Evolutionary conservation across 2,888 invertebrate genomes (phyloP).

Genomic region (Nephrocerus scutellatus): DNA sequence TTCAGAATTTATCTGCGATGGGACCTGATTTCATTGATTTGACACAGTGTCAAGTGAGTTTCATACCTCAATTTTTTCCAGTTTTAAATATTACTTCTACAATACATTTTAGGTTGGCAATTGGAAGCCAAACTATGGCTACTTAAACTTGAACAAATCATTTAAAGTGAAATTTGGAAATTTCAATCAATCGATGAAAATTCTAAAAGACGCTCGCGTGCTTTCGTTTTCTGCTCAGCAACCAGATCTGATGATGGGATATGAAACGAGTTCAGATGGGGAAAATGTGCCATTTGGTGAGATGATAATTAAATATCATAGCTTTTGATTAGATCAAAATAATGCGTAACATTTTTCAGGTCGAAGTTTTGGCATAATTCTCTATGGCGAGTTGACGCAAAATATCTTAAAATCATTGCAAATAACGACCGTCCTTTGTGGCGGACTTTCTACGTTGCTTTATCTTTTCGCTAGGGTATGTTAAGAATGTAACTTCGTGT

Average conservation of each 20-base stretch:
- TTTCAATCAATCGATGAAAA: conserved; percentile 46
- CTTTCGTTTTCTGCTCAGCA: conserved; percentile 58
- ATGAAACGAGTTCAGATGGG: conserved; percentile 31
- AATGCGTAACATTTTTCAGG: conserved; percentile 16
- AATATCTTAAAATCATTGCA: conserved; percentile 39
- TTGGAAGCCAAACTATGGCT: conserved; percentile 43
- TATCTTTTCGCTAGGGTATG: conserved; percentile 62
- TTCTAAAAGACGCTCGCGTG: conserved; percentile 56
- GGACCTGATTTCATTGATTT: conserved; percentile 45
- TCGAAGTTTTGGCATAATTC: conserved; percentile 35
- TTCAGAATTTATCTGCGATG: conserved; percentile 42
- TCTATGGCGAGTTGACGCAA: conserved; percentile 36
- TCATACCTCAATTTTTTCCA: background rate
- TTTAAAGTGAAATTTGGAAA: conserved; percentile 31
- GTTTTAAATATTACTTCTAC: background rate
- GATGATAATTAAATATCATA: background rate
- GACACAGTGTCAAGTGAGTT: conserved; percentile 39
- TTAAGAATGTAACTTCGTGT: too few species aligned
- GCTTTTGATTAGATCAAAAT: conserved; percentile 17
- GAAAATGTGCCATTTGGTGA: conserved; percentile 32
- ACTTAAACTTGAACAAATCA: conserved; percentile 36
- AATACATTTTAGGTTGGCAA: conserved; percentile 26
- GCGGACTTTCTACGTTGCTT: conserved; percentile 59
- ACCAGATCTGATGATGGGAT: conserved; percentile 50
- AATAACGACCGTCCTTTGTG: conserved; percentile 44